Conservation (phyloP, 2,113 vertebrate genomes). For the Centrocercus urophasianus region DNA sequence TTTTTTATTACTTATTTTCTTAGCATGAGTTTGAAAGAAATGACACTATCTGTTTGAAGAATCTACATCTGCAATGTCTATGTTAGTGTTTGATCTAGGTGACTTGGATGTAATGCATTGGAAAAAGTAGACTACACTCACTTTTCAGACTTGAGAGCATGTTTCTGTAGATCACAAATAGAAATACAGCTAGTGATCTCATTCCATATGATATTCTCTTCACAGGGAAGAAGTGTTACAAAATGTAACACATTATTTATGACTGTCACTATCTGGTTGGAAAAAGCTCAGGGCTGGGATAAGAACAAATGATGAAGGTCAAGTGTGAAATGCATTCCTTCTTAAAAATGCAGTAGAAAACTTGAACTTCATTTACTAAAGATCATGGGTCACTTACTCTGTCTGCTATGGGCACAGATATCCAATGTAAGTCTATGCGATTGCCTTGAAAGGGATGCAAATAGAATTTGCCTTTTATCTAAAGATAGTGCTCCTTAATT, state of each 20-base stretch:
- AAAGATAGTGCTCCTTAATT: background rate
- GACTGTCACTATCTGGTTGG: background rate
- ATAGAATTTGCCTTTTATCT: background rate
- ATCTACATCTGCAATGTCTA: background rate
- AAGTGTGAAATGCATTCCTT: conserved; percentile 18
- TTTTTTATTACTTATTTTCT: background rate
- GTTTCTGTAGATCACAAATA: conserved; percentile 11
- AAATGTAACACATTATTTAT: conserved; percentile 37
- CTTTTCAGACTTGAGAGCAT: background rate
- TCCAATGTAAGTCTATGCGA: background rate
- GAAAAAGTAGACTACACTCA: background rate
- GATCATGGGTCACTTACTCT: conserved; percentile 4
- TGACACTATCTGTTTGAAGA: background rate
- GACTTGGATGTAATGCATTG: background rate
- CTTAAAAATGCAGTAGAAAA: conserved; percentile 2
- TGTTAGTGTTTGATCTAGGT: background rate
- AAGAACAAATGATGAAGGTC: conserved; percentile 18
- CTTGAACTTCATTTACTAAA: conserved; percentile 24
- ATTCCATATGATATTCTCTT: conserved; percentile 2
- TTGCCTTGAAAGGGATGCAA: background rate
- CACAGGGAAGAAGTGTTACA: conserved; percentile 7
- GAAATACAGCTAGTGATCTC: conserved; percentile 22
- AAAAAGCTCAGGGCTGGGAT: conserved; percentile 2
- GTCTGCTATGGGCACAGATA: background rate
- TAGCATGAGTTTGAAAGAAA: background rate